Base-by-base conservation (phyloP, 2,888 invertebrate genomes). In the Scaptomyza caliginosa region DNA sequence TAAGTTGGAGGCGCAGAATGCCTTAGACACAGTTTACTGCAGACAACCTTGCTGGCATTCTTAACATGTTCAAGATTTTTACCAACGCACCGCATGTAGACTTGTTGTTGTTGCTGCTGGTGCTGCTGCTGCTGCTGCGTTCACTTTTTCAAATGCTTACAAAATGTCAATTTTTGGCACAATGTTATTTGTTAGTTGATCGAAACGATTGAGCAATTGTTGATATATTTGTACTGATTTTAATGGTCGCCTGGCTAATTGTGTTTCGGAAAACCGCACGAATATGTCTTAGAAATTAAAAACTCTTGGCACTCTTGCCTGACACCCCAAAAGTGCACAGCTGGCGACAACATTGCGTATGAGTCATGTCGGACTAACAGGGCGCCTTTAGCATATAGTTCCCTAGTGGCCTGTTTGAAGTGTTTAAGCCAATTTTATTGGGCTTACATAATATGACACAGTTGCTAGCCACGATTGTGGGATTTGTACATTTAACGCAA, bases 41-140 rank as follows among this genome's bases (percentile, higher is more conserved):
- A 71, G 83, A 69, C 80, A 83, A 83, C 81, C 81, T 81, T 81
- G 81, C 80, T 58, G 52, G 55, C 83, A 81, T 81, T 81, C 80
- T 81, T 81, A 67, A 74, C 77, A 71, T 86, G 73, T 79, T 74
- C 70, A 79, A 86, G 70, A 86, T 82, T 76, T 76, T 85, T 71
- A 50, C 64, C 64, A 86, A 86, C 83, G 83, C 83, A 81, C 77
- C 57, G 52, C 52, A 50, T 70, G 57, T 60, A 55, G 50, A 55
- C 39, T 46, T 49, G 38, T 38, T 49, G 23, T 32, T 46, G 26
- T 30, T 57, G 45, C 39, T 42, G 51, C 38, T 36, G 26, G 7
- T 43, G 58, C 28, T 43, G 58, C 28, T 43, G 19, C 1, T 34
- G 7, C 4, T 55, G 57, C 67, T 72, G 86, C 81, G 68, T 86